Percentiles rank a stretch among this genome's conserved stretches.
These are phyloP conservation scores for Mesocricetus auratus DNA, from an alignment of 2,113 vertebrate genomes.

Conservation along the genomic window DNA sequence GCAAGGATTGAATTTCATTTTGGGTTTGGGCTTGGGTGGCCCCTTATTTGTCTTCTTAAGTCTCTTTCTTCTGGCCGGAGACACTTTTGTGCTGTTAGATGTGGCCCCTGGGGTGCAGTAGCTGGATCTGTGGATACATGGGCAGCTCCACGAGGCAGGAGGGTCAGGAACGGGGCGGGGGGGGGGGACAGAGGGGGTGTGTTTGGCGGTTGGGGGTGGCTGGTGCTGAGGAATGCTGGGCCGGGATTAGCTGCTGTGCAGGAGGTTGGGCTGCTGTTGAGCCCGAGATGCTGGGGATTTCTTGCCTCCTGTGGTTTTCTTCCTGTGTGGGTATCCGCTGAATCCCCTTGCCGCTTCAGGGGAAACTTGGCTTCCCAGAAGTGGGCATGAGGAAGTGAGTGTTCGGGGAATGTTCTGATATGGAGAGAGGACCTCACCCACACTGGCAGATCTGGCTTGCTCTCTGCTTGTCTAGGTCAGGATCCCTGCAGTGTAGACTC, in stretches of 20 bases:
- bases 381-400: background rate
- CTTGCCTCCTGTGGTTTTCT: background rate
- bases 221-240: background rate
- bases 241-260: fast-evolving
- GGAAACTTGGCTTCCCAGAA: background rate
- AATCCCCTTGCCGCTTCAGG: background rate
- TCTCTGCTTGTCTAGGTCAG: too few relatives aligned
- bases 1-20: fast-evolving
- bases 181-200: fast-evolving
- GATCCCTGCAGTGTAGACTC: fast-evolving
- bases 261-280: background rate
- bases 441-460: fast-evolving
- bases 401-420: background rate
- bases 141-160: background rate
- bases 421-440: background rate
- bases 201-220: too few relatives aligned
- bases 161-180: fast-evolving
- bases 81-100: background rate
- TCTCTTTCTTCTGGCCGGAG: background rate
- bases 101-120: fast-evolving
- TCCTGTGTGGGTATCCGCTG: background rate
- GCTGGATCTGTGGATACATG: too few relatives aligned
- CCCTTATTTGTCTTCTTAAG: fast-evolving
- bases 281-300: background rate
- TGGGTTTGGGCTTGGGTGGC: background rate